phyloP scores from a whole-genome alignment of 1,140 invertebrate genomes.

The Drosophila bifasciata region DNA sequence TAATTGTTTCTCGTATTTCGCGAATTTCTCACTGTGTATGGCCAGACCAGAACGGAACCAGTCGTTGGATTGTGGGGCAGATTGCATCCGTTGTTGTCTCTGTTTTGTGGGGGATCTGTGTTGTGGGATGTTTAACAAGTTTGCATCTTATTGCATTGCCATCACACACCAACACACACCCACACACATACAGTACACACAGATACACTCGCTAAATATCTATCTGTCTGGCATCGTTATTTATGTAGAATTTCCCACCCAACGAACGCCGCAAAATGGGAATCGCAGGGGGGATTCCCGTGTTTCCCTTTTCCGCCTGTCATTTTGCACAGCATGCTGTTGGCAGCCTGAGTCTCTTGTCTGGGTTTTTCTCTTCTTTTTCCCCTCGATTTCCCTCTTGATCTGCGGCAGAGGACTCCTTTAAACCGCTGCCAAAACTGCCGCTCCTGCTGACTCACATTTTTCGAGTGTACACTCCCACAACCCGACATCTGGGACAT shows the following conservation, averaged over 20 bases:
- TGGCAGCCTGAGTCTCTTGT: constrained; percentile 29
- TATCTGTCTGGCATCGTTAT: constrained; percentile 46
- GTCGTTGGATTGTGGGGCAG: constrained; percentile 20
- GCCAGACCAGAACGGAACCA: not conserved
- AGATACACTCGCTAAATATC: constrained; percentile 14
- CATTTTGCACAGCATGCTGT: constrained; percentile 40
- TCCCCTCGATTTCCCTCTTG: constrained; percentile 5
- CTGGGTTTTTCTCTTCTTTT: constrained; percentile 7
- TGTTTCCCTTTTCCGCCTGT: constrained; percentile 16
- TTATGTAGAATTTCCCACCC: constrained; percentile 25
- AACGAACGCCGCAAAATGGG: constrained; percentile 5
- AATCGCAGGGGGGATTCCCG: too few species aligned
- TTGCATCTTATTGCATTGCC: constrained; percentile 18
- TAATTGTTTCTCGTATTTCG: too few species aligned
- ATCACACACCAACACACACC: not conserved
- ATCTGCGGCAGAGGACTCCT: constrained; percentile 28
- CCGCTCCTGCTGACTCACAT: constrained; percentile 33
- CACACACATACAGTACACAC: not conserved
- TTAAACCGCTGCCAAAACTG: constrained; percentile 16
- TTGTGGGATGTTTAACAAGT: constrained; percentile 6
- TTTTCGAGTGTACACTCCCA: constrained; percentile 11
- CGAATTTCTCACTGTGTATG: too few species aligned
- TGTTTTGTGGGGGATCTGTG: not conserved
- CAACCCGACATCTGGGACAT: constrained; percentile 32
- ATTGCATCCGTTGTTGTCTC: constrained; percentile 30